Evolutionary conservation across 2,888 invertebrate species (phyloP).

Genomic region (Mesodorylaimus sp.): DNA sequence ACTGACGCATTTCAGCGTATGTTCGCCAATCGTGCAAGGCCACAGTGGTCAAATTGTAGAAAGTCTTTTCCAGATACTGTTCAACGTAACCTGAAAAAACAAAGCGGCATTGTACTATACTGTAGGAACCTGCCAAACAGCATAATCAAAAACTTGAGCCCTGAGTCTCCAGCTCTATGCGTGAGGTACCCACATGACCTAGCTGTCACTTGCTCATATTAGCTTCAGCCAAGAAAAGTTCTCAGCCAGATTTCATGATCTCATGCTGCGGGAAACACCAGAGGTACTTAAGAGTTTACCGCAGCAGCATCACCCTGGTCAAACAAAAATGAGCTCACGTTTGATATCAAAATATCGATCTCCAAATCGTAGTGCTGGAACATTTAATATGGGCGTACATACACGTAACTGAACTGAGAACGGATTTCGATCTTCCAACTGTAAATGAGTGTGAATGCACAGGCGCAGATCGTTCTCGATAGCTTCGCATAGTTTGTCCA

Average conservation of each 20-base stretch:
- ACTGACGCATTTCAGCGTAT: constrained; percentile 83
- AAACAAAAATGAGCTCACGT: too few species aligned
- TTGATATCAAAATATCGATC: constrained; percentile 11
- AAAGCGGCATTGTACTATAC: constrained; percentile 10
- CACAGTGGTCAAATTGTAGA: constrained; percentile 90
- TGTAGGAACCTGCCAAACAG: too few species aligned
- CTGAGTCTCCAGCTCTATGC: too few species aligned
- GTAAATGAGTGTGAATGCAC: constrained; percentile 74
- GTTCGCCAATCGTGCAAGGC: constrained; percentile 93
- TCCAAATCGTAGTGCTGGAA: constrained; percentile 12
- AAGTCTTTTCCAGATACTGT: constrained; percentile 75
- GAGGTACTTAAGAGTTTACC: too few species aligned
- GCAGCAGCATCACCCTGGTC: too few species aligned
- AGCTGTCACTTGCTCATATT: too few species aligned
- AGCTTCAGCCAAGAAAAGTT: too few species aligned
- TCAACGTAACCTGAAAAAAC: constrained; percentile 45
- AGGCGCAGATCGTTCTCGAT: constrained; percentile 80
- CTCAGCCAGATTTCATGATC: too few species aligned
- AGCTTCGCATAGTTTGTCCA: constrained; percentile 54
- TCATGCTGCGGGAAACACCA: too few species aligned
- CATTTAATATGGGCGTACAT: neutral
- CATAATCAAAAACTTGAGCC: too few species aligned
- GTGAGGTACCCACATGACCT: too few species aligned
- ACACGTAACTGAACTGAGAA: constrained; percentile 37
- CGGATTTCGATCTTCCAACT: constrained; percentile 46